Percentiles rank a stretch among this genome's conserved stretches.
Evolutionary conservation across 2,888 invertebrate species (phyloP).

Genomic region (Eumerus sabulonum): DNA sequence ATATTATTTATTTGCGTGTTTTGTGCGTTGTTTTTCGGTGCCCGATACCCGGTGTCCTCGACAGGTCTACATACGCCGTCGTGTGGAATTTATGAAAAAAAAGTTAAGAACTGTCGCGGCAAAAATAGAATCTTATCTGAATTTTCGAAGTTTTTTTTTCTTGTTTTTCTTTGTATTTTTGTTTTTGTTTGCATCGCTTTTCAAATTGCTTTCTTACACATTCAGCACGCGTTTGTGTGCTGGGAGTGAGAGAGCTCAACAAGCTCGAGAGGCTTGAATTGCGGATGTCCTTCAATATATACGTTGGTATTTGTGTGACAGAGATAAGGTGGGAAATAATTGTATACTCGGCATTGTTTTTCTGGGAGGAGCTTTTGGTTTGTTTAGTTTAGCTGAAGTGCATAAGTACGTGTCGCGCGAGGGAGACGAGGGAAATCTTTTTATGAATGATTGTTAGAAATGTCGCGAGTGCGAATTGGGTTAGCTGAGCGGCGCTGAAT

Average conservation of each 20-base stretch:
- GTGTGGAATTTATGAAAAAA: slow-evolving; percentile 43
- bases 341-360: background rate
- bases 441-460: background rate
- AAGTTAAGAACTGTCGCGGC: slow-evolving; percentile 18
- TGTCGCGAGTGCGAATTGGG: background rate
- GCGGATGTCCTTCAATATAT: slow-evolving; percentile 52
- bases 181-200: too few relatives aligned
- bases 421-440: too few relatives aligned
- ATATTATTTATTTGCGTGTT: slow-evolving; percentile 51
- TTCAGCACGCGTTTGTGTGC: too few relatives aligned
- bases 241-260: slow-evolving; percentile 10
- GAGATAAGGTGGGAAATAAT: slow-evolving; percentile 29
- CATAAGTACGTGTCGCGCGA: too few relatives aligned
- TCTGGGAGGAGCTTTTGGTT: slow-evolving; percentile 3
- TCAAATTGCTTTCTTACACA: too few relatives aligned
- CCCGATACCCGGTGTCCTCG: slow-evolving; percentile 12
- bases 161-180: too few relatives aligned
- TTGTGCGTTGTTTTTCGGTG: background rate
- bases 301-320: slow-evolving; percentile 21
- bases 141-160: too few relatives aligned
- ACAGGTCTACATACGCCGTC: slow-evolving; percentile 32
- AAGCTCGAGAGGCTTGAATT: slow-evolving; percentile 14
- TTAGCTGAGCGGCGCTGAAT: too few relatives aligned
- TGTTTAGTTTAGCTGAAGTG: too few relatives aligned
- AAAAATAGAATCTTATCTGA: slow-evolving; percentile 63